Conservation (phyloP, 2,797 vertebrate genomes). For the Sebastes variabilis region DNA sequence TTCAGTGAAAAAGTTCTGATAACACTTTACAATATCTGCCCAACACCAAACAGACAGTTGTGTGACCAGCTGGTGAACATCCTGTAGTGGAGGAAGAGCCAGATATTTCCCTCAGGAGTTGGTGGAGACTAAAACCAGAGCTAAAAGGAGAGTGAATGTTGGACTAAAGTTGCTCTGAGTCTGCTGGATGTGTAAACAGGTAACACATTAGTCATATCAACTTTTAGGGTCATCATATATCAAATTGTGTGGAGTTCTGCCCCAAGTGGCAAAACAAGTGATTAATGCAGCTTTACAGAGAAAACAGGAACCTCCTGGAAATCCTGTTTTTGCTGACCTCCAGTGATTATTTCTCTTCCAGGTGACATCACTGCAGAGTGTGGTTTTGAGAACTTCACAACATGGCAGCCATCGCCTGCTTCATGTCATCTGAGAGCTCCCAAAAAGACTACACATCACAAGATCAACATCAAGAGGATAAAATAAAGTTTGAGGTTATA, state of each 20-base stretch:
- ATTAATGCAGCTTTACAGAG: not conserved
- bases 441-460: not conserved
- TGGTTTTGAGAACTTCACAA: not conserved
- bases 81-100: not conserved
- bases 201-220: no score
- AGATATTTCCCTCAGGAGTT: not conserved
- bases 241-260: not conserved
- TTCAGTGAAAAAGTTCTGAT: no score
- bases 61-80: not conserved
- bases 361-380: no score
- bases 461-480: not conserved
- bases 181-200: no score
- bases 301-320: not conserved
- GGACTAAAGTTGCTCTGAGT: not conserved
- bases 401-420: not conserved
- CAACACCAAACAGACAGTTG: no score
- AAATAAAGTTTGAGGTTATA: not conserved
- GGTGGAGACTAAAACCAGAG: not conserved
- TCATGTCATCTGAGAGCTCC: not conserved
- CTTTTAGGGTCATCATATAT: no score
- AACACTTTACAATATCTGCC: no score
- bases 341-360: no score
- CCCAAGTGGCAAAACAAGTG: not conserved
- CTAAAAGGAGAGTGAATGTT: not conserved
- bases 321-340: not conserved